phyloP scores from a whole-genome alignment of 2,888 invertebrate genomes.

The Melinaea menophilus region DNA sequence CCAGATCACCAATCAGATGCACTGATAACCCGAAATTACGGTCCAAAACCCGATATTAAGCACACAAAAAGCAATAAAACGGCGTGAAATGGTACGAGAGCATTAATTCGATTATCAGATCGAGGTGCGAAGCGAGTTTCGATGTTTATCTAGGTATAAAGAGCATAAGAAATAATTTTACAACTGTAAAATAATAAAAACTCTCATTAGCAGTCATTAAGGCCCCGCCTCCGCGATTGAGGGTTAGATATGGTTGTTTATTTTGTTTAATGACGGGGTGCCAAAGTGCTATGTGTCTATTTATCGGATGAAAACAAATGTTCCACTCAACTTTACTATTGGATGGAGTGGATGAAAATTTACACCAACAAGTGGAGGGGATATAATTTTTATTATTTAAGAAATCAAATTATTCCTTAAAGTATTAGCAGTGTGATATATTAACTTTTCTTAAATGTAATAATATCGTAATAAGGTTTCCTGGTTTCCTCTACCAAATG shows the following conservation, averaged over 20 bases:
- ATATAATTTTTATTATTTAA: no score
- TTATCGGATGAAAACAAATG: slow-evolving; percentile 40
- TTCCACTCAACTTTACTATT: no score
- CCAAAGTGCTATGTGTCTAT: slow-evolving; percentile 43
- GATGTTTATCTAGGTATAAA: slow-evolving; percentile 78
- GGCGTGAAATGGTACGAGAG: slow-evolving; percentile 75
- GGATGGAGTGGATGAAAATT: no score
- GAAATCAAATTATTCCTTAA: no score
- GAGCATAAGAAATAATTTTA: slow-evolving; percentile 77
- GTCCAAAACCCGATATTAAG: slow-evolving; percentile 66
- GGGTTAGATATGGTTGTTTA: slow-evolving; percentile 66
- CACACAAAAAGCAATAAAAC: slow-evolving; percentile 73
- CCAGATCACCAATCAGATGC: slow-evolving; percentile 68
- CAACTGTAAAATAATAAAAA: slow-evolving; percentile 76
- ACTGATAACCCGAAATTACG: slow-evolving; percentile 73
- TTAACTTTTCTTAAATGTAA: slow-evolving; percentile 1
- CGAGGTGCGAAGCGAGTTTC: slow-evolving; percentile 76
- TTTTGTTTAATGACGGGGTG: slow-evolving; percentile 61
- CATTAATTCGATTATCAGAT: slow-evolving; percentile 78
- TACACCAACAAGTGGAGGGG: no score
- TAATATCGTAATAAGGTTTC: slow-evolving; percentile 7
- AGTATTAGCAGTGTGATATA: background rate
- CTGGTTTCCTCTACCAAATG: slow-evolving; percentile 23
- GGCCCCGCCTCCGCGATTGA: slow-evolving; percentile 68
- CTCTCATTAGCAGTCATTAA: slow-evolving; percentile 76